Evolutionary conservation across 2,888 invertebrate genomes (phyloP), one percentile per base, ranked within the genome.

Genomic region (Phymatocera aterrima): DNA sequence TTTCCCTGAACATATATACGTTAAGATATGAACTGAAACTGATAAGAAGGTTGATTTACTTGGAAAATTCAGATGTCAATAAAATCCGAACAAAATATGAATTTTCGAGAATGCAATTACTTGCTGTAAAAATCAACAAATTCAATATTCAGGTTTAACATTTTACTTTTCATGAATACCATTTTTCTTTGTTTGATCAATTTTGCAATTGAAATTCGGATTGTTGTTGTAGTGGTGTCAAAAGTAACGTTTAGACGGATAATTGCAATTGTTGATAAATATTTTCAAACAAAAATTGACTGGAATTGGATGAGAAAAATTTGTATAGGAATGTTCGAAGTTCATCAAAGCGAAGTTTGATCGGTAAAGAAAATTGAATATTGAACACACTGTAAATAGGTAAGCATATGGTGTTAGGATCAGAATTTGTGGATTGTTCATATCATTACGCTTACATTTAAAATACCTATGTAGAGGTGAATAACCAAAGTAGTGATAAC

Each of bases 361-460:
- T 68, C 18, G 31, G 10, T 10, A 68, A 24, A 28, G 28, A 28
- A 68, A 8, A 6, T 68, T 28, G 6, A 68, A 46, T n/a, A 68
- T 40, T 46, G n/a, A 28, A 12, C 21, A 2, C 15, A 28, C 21
- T 65, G 15, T 15, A 61, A 4, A 54, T 15, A 51, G 12, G 46
- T 31, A 28, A 57, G 8, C n/a, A 34, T 6, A 8, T 48, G 18
- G 6, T 34, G 15, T n/a, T 51, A 18, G 18, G 10, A 51, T 34
- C 10, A 28, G 34, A 72, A 72, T 72, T 51, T 34, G 51, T 34
- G 70, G 31, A 72, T 72, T 51, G 51, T 72, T 72, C 70, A 72
- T 72, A 72, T 72, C 70, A 72, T 72, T 72, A 72, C n/a, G 34
- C 51, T 72, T 51, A 34, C 15, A 51, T 48, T 72, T 51, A 31